Percentiles rank a stretch among this genome's conserved stretches.
Conservation (phyloP, 1,140 invertebrate species). For the Drosophila busckii region DNA sequence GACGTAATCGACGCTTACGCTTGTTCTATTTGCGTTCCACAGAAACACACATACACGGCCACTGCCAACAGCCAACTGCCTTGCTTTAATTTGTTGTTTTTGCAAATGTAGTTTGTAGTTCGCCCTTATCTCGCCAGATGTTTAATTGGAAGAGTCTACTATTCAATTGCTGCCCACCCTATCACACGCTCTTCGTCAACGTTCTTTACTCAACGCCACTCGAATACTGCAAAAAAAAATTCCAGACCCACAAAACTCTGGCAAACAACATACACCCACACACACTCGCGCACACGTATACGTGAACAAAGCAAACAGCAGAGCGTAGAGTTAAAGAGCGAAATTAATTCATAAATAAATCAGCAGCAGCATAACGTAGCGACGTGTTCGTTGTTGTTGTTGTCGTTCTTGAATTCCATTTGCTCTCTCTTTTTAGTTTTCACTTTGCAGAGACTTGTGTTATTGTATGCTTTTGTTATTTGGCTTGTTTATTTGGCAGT, state of each 20-base stretch:
- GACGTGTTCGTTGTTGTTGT: no score
- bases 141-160: slow-evolving; percentile 48
- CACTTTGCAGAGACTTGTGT: slow-evolving; percentile 19
- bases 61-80: no score
- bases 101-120: slow-evolving; percentile 15
- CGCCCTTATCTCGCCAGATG: slow-evolving; percentile 68
- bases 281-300: slow-evolving; percentile 35
- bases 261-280: no score
- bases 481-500: slow-evolving; percentile 29
- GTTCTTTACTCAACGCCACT: slow-evolving; percentile 26
- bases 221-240: slow-evolving; percentile 51
- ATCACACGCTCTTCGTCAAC: slow-evolving; percentile 30
- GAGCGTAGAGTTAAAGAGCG: slow-evolving; percentile 48
- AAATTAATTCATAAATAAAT: slow-evolving; percentile 71
- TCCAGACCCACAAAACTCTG: no score
- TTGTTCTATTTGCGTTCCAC: slow-evolving; percentile 16
- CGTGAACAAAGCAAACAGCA: slow-evolving; percentile 42
- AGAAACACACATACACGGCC: slow-evolving; percentile 1
- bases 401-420: no score
- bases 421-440: slow-evolving; percentile 30
- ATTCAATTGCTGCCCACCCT: background rate
- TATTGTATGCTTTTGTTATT: slow-evolving; percentile 26
- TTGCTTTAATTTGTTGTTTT: no score
- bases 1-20: slow-evolving; percentile 68
- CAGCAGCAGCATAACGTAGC: slow-evolving; percentile 34